Conservation (phyloP, 2,888 invertebrate species). For the Drosophila trichaetosa region DNA sequence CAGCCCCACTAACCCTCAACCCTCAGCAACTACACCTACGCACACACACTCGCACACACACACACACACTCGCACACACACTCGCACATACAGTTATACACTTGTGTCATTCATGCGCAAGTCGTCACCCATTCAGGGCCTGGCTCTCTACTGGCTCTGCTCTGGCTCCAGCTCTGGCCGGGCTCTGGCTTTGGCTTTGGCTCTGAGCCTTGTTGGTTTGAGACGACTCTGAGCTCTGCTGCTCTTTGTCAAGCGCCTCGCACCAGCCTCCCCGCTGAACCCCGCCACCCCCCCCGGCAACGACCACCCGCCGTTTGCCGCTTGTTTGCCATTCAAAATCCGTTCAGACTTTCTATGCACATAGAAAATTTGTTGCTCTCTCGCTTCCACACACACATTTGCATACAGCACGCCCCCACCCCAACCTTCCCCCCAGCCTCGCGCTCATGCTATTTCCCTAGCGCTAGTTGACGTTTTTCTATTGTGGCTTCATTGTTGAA, state of each 20-base stretch:
- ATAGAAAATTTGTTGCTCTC: constrained; percentile 64
- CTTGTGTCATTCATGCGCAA: constrained; percentile 76
- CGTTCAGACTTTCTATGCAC: constrained; percentile 81
- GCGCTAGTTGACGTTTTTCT: constrained; percentile 79
- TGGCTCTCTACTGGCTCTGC: constrained; percentile 16
- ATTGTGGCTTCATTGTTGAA: constrained; percentile 82
- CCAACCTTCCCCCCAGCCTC: background rate
- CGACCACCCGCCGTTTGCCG: constrained; percentile 46
- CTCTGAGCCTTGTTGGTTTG: background rate
- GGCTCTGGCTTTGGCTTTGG: constrained; percentile 17
- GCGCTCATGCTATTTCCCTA: constrained; percentile 40
- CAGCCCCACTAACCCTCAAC: constrained; percentile 4
- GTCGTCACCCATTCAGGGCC: constrained; percentile 74
- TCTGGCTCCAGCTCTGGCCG: constrained; percentile 25
- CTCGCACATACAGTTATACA: constrained; percentile 27
- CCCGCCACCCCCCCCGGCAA: background rate
- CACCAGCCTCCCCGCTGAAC: background rate
- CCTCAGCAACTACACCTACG: background rate
- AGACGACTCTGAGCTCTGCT: constrained; percentile 29
- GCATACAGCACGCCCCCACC: constrained; percentile 3
- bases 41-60: constrained; percentile 13
- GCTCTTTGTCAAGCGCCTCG: constrained; percentile 51
- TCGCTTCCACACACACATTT: constrained; percentile 53
- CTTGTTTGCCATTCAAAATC: constrained; percentile 81
- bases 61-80: constrained; percentile 2